Evolutionary conservation across 2,113 vertebrate species (phyloP), one percentile per base, ranked within the genome.

Genomic region (Ictidomys tridecemlineatus): DNA sequence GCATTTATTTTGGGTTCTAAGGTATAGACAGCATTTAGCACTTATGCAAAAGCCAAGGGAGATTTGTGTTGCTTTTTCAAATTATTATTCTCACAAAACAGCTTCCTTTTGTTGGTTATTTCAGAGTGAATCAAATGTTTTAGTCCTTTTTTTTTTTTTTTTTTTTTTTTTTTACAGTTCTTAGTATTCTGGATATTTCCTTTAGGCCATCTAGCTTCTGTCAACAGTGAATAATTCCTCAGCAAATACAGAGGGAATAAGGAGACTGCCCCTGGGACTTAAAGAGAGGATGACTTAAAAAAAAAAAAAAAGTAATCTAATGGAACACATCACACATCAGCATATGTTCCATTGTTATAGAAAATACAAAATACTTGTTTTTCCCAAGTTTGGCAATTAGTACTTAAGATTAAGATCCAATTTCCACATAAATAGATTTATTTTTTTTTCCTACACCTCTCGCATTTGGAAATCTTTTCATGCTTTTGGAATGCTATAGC

Each of bases 141-240:
- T 83, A 48, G 39, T 90, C 20, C n/a, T 17, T 93, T 73, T 95
- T 86, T 82, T 93, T 95, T 95, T 86, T 77, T 93, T 95, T 45
- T 95, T 45, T 14, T 93, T 72, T 82, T 91, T 73, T 94, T 86
- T 77, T 93, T 95, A 58, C 28, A 73, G 53, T 74, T 95, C 63
- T 95, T 95, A 89, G 56, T 79, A 39, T 96, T 90, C 69, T 82
- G 79, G 22, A 28, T 78, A 91, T 96, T 97, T 98, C 92, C 96
- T 94, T 37, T 86, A 96, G 93, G 48, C 7, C 77, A 69, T 7
- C 0, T 96, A 96, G 2, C 73, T 94, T 98, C 79, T 97, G 95
- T 93, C 96, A 97, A 89, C 53, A 91, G 77, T 93, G 53, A 93
- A 48, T 96, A 97, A 97, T 97, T 94, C 78, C 82, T 95, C 58